Conservation (phyloP, 1,140 invertebrate genomes). For the Pantala flavescens region DNA sequence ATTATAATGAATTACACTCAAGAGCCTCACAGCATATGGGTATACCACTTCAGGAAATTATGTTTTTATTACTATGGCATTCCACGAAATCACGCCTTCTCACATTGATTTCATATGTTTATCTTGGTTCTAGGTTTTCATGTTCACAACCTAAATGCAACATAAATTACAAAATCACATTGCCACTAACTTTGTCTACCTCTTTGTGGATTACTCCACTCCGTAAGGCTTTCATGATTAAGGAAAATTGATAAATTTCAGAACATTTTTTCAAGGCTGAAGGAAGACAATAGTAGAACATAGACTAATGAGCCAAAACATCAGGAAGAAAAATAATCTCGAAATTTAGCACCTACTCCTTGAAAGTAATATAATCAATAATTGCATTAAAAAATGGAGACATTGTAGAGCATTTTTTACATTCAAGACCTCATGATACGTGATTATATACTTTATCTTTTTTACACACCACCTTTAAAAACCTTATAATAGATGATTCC, state of each 20-base stretch:
- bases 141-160: background rate
- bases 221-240: background rate
- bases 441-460: background rate
- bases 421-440: background rate
- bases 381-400: background rate
- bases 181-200: background rate
- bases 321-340: background rate
- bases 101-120: too few species aligned
- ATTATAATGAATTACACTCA: too few species aligned
- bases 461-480: background rate
- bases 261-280: background rate
- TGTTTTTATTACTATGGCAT: too few species aligned
- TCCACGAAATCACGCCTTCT: too few species aligned
- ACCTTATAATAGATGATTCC: background rate
- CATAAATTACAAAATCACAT: background rate
- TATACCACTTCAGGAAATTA: too few species aligned
- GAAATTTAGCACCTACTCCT: background rate
- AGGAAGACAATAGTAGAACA: background rate
- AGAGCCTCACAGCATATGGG: too few species aligned
- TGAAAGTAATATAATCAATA: background rate
- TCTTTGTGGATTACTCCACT: background rate
- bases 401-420: background rate
- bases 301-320: background rate
- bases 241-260: background rate
- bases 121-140: background rate